Base-by-base conservation (phyloP, 1,140 invertebrate genomes). In the Ceratina calcarata region DNA sequence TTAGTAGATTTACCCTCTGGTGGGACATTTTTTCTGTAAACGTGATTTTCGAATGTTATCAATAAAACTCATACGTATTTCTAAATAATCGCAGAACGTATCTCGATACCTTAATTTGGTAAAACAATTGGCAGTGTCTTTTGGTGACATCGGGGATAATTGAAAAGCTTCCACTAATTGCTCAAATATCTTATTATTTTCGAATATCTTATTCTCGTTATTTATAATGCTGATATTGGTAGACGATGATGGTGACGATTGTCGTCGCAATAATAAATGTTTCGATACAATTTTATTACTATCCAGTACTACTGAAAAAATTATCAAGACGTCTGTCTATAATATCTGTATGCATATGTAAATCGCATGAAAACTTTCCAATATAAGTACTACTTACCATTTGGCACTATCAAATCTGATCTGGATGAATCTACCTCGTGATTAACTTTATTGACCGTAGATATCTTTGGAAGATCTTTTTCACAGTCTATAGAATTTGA, bases 401-500 rank as follows among this genome's bases (percentile, higher is more conserved):
- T 90, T 82, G 87, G 89, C 57, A 90, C 83, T 57, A 89, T 90
- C n/a, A 91, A 71, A 72, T 92, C 89, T 0, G 87, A 77, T 66
- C 76, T 89, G 3, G 83, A 55, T 13, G 69, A 55, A 3, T 90
- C 85, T n/a, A 87, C 62, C 4, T 91, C 88, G 10, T 79, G 86
- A 20, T 83, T 84, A 24, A 74, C 84, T 20, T 85, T 85, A 81
- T 88, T 89, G 65, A 79, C 76, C 53, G 81, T 65, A 65, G 88
- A 67, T 73, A 90, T 82, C 32, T 90, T 88, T 15, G 89, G 49
- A 58, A 90, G 68, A 71, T 90, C 84, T 57, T 90, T 91, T 2
- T 91, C 92, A 51, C 88, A 91, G 60, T 92, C 90, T 13, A 90
- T 86, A 0, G 91, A 92, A 71, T 92, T 92, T 8, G 91, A 90